Conservation (phyloP, 2,797 vertebrate species). For the Arrhamphus sclerolepis region DNA sequence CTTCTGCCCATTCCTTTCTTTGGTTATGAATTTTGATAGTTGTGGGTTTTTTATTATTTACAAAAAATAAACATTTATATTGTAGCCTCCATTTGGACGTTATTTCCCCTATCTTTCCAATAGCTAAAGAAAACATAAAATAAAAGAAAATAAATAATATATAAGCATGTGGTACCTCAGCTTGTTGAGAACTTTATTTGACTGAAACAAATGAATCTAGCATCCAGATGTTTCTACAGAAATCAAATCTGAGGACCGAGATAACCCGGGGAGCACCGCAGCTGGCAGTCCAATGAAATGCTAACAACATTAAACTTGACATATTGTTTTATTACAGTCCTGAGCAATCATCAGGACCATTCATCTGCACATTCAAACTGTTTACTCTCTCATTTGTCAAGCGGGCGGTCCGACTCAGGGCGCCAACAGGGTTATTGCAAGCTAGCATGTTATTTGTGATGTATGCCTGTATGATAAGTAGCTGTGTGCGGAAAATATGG, state of each 20-base stretch:
- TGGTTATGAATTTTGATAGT: no score
- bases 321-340: constrained; percentile 75
- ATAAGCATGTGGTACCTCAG: neutral
- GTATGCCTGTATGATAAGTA: constrained; percentile 37
- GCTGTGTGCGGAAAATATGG: constrained; percentile 38
- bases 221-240: constrained; percentile 45
- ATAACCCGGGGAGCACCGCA: constrained; percentile 39
- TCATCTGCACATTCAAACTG: constrained; percentile 75
- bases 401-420: constrained; percentile 12
- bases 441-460: constrained; percentile 50
- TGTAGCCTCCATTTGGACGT: neutral
- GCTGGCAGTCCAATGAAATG: constrained; percentile 38
- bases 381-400: constrained; percentile 73
- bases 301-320: constrained; percentile 65
- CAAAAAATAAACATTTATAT: no score
- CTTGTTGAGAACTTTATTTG: constrained; percentile 27
- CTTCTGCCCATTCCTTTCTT: no score
- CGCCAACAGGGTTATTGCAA: constrained; percentile 20
- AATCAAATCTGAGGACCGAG: constrained; percentile 49
- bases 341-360: constrained; percentile 63
- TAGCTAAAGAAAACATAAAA: neutral
- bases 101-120: neutral
- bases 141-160: neutral
- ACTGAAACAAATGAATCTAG: constrained; percentile 33
- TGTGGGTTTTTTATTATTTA: no score